phyloP scores from a whole-genome alignment of 2,113 vertebrate species.

The Bambusicola thoracicus region DNA sequence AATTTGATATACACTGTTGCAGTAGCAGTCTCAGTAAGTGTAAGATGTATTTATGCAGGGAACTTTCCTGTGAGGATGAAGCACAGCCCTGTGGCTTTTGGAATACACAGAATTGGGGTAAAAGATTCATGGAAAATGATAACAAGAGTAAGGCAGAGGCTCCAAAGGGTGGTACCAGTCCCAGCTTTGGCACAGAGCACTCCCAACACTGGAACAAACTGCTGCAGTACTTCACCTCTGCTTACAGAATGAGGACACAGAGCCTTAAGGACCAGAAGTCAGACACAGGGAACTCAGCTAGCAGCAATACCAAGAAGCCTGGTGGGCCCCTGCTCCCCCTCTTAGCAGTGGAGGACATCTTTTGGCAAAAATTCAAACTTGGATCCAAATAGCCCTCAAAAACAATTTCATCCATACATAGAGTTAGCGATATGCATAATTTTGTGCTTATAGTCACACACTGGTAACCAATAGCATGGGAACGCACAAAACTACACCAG shows the following conservation, averaged over 20 bases:
- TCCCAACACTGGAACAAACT: background rate
- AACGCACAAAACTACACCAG: background rate
- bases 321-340: background rate
- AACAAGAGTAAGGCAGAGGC: background rate
- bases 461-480: background rate
- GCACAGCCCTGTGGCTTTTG: background rate
- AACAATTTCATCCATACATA: background rate
- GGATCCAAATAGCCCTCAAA: background rate
- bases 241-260: background rate
- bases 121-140: background rate
- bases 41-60: background rate
- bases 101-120: rapidly evolving
- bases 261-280: background rate
- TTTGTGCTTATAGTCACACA: background rate
- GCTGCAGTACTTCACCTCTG: background rate
- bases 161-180: background rate
- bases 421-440: background rate
- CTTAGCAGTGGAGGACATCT: rapidly evolving
- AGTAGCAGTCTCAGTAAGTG: background rate
- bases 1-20: background rate
- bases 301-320: background rate
- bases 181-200: background rate
- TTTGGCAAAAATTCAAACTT: background rate
- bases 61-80: background rate
- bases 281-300: background rate